Evolutionary conservation across 2,888 invertebrate species (phyloP).

Genomic region (Cerceris ruficornis): DNA sequence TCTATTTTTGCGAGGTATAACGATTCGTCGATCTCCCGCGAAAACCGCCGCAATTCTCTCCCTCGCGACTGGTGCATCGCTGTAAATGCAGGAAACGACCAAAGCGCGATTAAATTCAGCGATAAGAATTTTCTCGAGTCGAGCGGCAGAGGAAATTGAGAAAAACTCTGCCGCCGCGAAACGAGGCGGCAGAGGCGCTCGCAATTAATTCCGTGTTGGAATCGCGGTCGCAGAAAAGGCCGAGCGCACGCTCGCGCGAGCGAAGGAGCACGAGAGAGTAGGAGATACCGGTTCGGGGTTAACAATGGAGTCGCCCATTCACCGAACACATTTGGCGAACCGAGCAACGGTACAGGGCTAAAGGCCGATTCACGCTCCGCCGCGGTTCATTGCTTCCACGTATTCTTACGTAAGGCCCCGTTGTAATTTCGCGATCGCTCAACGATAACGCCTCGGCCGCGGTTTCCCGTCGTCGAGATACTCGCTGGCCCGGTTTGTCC

Average conservation of each 20-base stretch:
- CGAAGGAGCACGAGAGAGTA: not conserved
- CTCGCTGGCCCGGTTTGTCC: not conserved
- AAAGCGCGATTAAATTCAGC: too few relatives aligned
- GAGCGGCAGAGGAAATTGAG: not conserved
- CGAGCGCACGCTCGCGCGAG: conserved; percentile 21
- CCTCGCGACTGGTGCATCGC: too few relatives aligned
- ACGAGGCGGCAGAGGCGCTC: not conserved
- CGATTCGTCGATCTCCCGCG: too few relatives aligned
- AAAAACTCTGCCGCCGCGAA: not conserved
- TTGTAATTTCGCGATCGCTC: not conserved
- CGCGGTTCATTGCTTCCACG: conserved; percentile 8
- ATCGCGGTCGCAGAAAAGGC: not conserved
- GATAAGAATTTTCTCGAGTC: not conserved
- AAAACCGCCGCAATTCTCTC: not conserved
- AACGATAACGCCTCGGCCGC: not conserved
- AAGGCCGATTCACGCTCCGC: conserved; percentile 28
- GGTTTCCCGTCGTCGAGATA: not conserved
- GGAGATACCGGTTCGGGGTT: conserved; percentile 45
- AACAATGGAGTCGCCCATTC: conserved; percentile 59
- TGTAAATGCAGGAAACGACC: too few relatives aligned
- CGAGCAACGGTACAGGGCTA: conserved; percentile 51
- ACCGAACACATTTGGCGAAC: conserved; percentile 38
- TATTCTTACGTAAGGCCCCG: not conserved
- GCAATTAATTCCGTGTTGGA: conserved; percentile 31
- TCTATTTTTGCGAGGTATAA: too few relatives aligned